Conservation (phyloP, 2,113 vertebrate genomes). For the Clinocottus analis region DNA sequence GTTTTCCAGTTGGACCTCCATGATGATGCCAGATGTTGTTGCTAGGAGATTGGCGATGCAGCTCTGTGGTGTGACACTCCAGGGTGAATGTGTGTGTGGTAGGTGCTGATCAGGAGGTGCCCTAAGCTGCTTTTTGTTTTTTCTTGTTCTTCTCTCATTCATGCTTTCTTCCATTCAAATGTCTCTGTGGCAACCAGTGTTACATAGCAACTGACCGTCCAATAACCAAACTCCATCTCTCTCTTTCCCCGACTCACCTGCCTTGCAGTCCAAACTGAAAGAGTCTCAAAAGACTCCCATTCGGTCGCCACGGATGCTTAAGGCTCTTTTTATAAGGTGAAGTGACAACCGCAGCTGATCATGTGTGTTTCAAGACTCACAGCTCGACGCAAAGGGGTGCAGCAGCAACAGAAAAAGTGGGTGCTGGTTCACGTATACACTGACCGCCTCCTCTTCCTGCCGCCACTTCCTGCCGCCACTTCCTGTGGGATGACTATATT, state of each 20-base stretch:
- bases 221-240: slow-evolving; percentile 47
- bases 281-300: slow-evolving; percentile 1
- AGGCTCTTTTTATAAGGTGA: neutral
- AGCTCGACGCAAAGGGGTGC: neutral
- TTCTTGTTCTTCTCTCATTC: slow-evolving; percentile 52
- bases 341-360: slow-evolving; percentile 14
- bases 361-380: neutral
- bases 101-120: slow-evolving; percentile 36
- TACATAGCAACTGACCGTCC: slow-evolving; percentile 75
- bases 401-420: neutral
- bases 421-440: neutral
- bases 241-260: slow-evolving; percentile 25
- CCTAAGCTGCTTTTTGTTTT: slow-evolving; percentile 8
- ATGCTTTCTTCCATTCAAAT: slow-evolving; percentile 71
- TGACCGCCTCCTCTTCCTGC: neutral
- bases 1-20: slow-evolving; percentile 8
- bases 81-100: slow-evolving; percentile 25
- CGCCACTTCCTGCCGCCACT: neutral
- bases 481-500: slow-evolving; percentile 3
- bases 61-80: slow-evolving; percentile 19
- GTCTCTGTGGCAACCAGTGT: slow-evolving; percentile 81
- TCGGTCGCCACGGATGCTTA: slow-evolving; percentile 10
- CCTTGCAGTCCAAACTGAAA: slow-evolving; percentile 19
- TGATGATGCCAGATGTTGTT: slow-evolving; percentile 45
- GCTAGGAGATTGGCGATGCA: slow-evolving; percentile 45